Base-by-base conservation (phyloP, 1,140 invertebrate genomes). In the Euura lappo region DNA sequence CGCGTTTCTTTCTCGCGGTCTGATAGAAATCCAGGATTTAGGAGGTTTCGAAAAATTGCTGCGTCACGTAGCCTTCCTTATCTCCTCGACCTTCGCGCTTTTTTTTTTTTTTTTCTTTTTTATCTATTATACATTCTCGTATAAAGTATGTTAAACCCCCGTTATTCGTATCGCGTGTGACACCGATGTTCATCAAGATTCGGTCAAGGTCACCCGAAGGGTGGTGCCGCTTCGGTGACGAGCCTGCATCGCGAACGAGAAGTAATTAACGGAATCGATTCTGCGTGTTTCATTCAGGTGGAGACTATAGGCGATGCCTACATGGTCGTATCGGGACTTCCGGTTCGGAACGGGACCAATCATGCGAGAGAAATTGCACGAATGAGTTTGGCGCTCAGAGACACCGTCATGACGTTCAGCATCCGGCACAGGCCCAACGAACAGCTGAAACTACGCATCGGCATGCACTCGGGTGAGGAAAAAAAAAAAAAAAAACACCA, bases 241-340 rank as follows among this genome's bases (percentile, higher is more conserved):
- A 51, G 47, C 11, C 47, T 51, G 51, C 5, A 5, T 5, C 13
- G 10, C 8, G 28, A 28, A 28, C 28, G 28, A 28, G 28, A 28
- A 28, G 8, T 60, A 60, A 60, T 11, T n/a, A 60, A 11, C 5
- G 8, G 51, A 8, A 60, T 60, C 51, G 3, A 60, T 60, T n/a
- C 8, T 3, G 13, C 51, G 2, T 60, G 71, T 77, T 83, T 80
- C 44, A 28, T 28, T 28, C 77, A 97, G 96, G 96, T 98, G 64
- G 97, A 99, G 88, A 99, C 97, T 5, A 99, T 99, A 77, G 97
- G 97, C 0, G 98, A 99, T 85, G 97, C 97, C 2, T 99, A 99
- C 85, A 98, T 99, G 94, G 96, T 93, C 75, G 94, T 96, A 1
- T 96, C 94, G 0, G 97, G 97, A 8, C 87, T 98, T 8, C 97